A percentile compares a stretch with the other conserved stretches of the same genome.
phyloP scores from a whole-genome alignment of 1,140 invertebrate species.

The Heliconius hermathena region DNA sequence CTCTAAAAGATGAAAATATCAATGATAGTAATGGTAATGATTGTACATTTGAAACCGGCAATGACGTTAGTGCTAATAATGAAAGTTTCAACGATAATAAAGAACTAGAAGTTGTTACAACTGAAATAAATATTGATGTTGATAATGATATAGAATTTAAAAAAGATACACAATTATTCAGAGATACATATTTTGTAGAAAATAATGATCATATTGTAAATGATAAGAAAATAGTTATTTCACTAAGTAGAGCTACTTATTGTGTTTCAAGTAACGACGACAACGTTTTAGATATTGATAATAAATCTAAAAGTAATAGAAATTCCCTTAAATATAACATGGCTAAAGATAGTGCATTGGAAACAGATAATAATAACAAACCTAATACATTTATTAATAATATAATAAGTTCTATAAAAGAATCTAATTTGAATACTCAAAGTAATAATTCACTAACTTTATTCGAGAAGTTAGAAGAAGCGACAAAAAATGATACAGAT shows the following conservation, averaged over 20 bases:
- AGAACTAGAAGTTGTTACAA: neutral
- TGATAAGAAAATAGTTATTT: neutral
- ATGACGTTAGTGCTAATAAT: conserved; percentile 17
- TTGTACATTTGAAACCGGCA: conserved; percentile 17
- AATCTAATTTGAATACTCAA: conserved; percentile 17
- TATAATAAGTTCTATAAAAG: conserved; percentile 48
- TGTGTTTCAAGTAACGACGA: conserved; percentile 7
- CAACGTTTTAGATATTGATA: conserved; percentile 1
- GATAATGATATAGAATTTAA: neutral
- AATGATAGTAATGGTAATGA: conserved; percentile 28
- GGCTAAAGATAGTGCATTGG: neutral
- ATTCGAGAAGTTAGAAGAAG: conserved; percentile 67
- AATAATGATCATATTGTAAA: neutral
- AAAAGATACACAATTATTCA: conserved; percentile 2
- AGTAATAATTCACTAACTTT: conserved; percentile 59
- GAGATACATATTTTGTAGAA: conserved; percentile 19
- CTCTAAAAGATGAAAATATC: conserved; percentile 40
- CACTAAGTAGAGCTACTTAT: conserved; percentile 29
- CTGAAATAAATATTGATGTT: conserved; percentile 4
- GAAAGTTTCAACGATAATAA: neutral
- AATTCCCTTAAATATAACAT: conserved; percentile 7
- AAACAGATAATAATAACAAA: conserved; percentile 27
- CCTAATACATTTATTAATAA: conserved; percentile 48
- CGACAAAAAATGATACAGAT: conserved; percentile 39
- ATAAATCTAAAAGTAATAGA: neutral